Evolutionary conservation across 2,888 invertebrate species (phyloP).

Genomic region (Acrocyrtus sp.): DNA sequence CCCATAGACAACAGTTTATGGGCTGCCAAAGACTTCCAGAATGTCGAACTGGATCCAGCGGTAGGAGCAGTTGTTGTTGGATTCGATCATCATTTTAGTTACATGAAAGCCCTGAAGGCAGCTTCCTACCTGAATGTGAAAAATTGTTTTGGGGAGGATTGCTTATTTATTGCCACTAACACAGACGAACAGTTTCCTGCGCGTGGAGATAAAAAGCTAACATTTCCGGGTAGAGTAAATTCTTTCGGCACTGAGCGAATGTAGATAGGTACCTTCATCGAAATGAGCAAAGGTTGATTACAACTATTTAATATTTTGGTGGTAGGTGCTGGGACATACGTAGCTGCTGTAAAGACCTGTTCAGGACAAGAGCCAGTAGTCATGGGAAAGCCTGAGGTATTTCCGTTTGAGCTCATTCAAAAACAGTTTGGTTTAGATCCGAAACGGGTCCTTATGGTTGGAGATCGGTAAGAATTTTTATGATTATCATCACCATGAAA

Average conservation of each 20-base stretch:
- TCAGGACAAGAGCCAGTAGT: slow-evolving; percentile 82
- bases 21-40: slow-evolving; percentile 32
- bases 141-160: slow-evolving; percentile 66
- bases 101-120: slow-evolving; percentile 90
- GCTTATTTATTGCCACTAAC: slow-evolving; percentile 89
- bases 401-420: slow-evolving; percentile 79
- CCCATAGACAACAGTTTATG: slow-evolving; percentile 27
- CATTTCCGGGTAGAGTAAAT: slow-evolving; percentile 72
- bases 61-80: slow-evolving; percentile 95
- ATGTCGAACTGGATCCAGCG: slow-evolving; percentile 67
- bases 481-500: too few species aligned
- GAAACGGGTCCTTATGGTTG: slow-evolving; percentile 87
- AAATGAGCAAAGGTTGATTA: too few species aligned
- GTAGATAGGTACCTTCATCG: too few species aligned
- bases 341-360: slow-evolving; percentile 85
- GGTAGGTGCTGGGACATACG: slow-evolving; percentile 89
- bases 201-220: slow-evolving; percentile 65
- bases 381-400: slow-evolving; percentile 90
- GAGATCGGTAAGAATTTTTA: slow-evolving; percentile 86
- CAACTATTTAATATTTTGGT: too few species aligned
- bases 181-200: slow-evolving; percentile 88
- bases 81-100: slow-evolving; percentile 92
- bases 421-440: slow-evolving; percentile 81
- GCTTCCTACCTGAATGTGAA: slow-evolving; percentile 85
- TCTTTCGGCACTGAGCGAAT: too few species aligned